Evolutionary conservation across 2,888 invertebrate genomes (phyloP), one percentile per base, ranked within the genome.

Genomic region (Thera britannica): DNA sequence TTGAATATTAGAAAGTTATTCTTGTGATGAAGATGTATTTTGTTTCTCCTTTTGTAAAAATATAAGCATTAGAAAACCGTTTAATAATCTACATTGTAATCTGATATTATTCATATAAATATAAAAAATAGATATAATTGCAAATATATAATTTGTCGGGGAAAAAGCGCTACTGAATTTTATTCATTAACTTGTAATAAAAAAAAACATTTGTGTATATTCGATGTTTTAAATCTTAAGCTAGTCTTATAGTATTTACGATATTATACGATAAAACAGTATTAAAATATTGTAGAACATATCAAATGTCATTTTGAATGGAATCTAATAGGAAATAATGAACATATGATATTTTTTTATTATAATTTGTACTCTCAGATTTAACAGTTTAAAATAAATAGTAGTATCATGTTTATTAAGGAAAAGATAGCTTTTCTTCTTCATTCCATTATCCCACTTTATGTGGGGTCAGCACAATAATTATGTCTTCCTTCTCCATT

Each of bases 131-230:
- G 63, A 58, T 62, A 65, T 59, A 49, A 67, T 63, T 64, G 59
- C 61, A 59, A 63, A 71, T 63, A 68, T 71, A 72, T 75, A 65
- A 71, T 75, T 77, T 80, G 64, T 72, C 90, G 86, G 93, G 93
- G 93, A 92, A 93, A 93, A 93, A 93, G 92, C 93, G 93, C 93
- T 93, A 93, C 88, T 90, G 87, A 89, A 86, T 75, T 86, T 87
- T 86, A 85, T 83, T 84, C 65, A 65, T 54, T 66, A 46, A 57
- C 48, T 36, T 52, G 5, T 62, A 65, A 58, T 58, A 11, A 2
- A 51, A 34, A 52, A 68, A 51, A 55, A 49, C 35, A 56, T 56
- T 55, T 54, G 63, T 63, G 60, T 36, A 51, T 55, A 60, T 60
- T 57, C 12, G 3, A 60, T 66, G 71, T 66, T 75, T 77, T 77